Conservation (phyloP, 2,888 invertebrate genomes). For the Clunio marinus region DNA sequence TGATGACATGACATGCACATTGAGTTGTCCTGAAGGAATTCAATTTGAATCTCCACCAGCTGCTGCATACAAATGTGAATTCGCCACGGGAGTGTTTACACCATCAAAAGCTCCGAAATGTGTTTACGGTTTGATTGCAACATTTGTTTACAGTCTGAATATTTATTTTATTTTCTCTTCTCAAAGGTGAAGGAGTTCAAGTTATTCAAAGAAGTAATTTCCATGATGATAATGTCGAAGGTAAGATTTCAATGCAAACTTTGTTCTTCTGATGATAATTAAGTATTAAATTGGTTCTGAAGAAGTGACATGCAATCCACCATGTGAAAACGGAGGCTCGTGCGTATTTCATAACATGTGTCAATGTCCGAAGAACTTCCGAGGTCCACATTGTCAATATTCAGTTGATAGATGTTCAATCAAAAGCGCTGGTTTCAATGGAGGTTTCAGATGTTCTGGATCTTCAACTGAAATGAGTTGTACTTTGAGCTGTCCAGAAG, state of each 20-base stretch:
- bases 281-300: too few species aligned
- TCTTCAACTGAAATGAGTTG: conserved; percentile 61
- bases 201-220: not conserved
- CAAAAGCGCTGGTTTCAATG: conserved; percentile 67
- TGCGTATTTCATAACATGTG: conserved; percentile 74
- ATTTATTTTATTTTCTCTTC: too few species aligned
- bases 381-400: conserved; percentile 48
- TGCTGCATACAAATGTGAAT: conserved; percentile 61
- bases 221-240: too few species aligned
- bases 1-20: conserved; percentile 59
- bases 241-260: too few species aligned
- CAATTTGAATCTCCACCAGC: conserved; percentile 60
- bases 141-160: conserved; percentile 40
- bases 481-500: conserved; percentile 62
- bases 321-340: conserved; percentile 76
- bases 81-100: conserved; percentile 60
- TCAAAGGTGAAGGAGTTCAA: not conserved
- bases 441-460: conserved; percentile 68
- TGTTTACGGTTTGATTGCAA: conserved; percentile 26
- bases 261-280: too few species aligned
- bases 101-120: conserved; percentile 51
- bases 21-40: conserved; percentile 54
- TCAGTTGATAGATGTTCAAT: conserved; percentile 57
- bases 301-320: conserved; percentile 67
- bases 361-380: conserved; percentile 66